Base-by-base conservation (phyloP, 1,140 invertebrate genomes). In the Lysiphlebus fabarum region DNA sequence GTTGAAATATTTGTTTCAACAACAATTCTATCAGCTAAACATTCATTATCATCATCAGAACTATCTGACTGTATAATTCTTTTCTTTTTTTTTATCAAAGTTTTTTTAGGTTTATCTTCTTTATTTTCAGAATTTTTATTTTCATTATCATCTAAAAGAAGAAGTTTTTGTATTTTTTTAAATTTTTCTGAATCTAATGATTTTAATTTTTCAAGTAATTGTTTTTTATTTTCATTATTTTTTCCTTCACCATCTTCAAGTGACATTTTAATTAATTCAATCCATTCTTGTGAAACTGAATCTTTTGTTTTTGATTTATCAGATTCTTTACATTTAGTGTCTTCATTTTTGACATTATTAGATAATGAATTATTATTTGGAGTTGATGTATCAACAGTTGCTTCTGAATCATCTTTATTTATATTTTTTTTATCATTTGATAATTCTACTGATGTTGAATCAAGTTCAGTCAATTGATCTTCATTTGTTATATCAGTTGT, bases 1-100 rank as follows among this genome's bases (percentile, higher is more conserved):
- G n/a, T n/a, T n/a, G n/a, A n/a, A 11, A 40, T 2, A 40, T 40
- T 40, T 40, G 38, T 40, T 40, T 40, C 38, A 26, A 1, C 53
- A 26, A 9, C 54, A 6, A 72, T 9, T 36, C 63, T 65, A 5
- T 67, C 64, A 5, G 72, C 66, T 1, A 74, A 56, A 49, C 33
- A 56, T 17, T 78, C 73, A 9, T 73, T 70, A 2, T 75, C 74
- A n/a, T 74, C 72, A 0, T 77, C 75, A 4, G 72, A 76, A 55
- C 71, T 76, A 4, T 77, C 72, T 0, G 76, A 75, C 9, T 66
- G 55, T 11, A 75, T 74, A 0, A 71, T 56, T 9, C 65, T 65
- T 50, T 69, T 68, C 47, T 71, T 76, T 6, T 70, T 71, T 44
- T 53, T 66, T 1, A 38, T 43, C 11, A 45, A 44, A 0, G 12